phyloP scores from a whole-genome alignment of 2,113 vertebrate species.

The Clarias magur region DNA sequence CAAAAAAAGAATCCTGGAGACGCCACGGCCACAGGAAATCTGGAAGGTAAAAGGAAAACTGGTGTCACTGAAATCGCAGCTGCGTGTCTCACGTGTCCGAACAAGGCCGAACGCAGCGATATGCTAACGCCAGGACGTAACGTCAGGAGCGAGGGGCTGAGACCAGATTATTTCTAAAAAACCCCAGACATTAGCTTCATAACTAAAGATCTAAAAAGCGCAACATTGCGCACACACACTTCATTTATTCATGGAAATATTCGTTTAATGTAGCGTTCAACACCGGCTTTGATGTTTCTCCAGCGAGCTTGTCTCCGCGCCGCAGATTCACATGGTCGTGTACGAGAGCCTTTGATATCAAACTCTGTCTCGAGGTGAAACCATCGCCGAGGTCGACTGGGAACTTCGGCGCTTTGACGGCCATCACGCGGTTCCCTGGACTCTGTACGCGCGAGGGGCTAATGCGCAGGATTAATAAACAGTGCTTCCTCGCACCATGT shows the following conservation, averaged over 20 bases:
- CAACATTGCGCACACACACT: neutral
- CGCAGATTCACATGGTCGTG: neutral
- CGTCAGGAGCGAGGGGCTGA: neutral
- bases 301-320: neutral
- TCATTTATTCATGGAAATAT: neutral
- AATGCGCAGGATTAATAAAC: conserved; percentile 48
- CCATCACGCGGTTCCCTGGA: conserved; percentile 19
- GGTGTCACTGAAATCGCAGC: neutral
- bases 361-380: neutral
- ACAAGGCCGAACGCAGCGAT: neutral
- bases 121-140: neutral
- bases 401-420: conserved; percentile 34
- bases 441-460: conserved; percentile 5
- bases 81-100: too few relatives aligned
- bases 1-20: neutral
- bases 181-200: neutral
- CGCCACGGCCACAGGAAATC: neutral
- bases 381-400: conserved; percentile 2
- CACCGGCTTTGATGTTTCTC: neutral
- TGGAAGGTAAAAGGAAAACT: neutral
- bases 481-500: conserved; percentile 15
- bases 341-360: conserved; percentile 19
- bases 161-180: neutral
- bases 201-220: neutral
- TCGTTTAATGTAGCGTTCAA: neutral